These are phyloP conservation scores for Cydia amplana DNA, from an alignment of 1,140 invertebrate genomes.

Conservation along the genomic window DNA sequence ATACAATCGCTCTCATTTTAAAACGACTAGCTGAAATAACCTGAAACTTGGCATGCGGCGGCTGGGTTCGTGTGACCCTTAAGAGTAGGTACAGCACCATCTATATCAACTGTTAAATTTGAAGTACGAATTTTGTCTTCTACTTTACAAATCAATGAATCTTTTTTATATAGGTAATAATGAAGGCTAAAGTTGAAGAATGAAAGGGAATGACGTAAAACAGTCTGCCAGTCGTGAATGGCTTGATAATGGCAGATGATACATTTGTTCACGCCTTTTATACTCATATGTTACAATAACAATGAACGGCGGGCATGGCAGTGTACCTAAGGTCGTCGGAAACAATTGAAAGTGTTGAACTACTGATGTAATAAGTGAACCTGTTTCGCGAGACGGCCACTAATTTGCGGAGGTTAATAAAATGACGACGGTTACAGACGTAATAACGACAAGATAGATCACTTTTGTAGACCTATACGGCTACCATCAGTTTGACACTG, in stretches of 20 bases:
- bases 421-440: neutral
- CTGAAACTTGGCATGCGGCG: too few species aligned
- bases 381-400: slow-evolving; percentile 53
- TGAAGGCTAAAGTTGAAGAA: too few species aligned
- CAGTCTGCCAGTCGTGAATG: neutral
- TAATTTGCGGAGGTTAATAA: slow-evolving; percentile 30
- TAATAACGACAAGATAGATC: slow-evolving; percentile 24
- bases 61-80: too few species aligned
- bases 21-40: too few species aligned
- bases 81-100: too few species aligned
- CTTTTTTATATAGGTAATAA: too few species aligned
- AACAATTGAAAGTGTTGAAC: slow-evolving; percentile 68
- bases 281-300: neutral
- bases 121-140: too few species aligned
- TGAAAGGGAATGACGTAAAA: neutral
- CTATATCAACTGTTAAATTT: too few species aligned
- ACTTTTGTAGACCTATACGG: slow-evolving; percentile 13
- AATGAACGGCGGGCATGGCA: neutral
- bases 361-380: slow-evolving; percentile 69
- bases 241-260: slow-evolving; percentile 4
- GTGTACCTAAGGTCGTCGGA: slow-evolving; percentile 35
- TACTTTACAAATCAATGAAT: too few species aligned
- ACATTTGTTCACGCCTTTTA: slow-evolving; percentile 5
- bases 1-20: too few species aligned
- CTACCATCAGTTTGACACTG: too few species aligned